Evolutionary conservation across 2,888 invertebrate genomes (phyloP).

Genomic region (Macaria notata): DNA sequence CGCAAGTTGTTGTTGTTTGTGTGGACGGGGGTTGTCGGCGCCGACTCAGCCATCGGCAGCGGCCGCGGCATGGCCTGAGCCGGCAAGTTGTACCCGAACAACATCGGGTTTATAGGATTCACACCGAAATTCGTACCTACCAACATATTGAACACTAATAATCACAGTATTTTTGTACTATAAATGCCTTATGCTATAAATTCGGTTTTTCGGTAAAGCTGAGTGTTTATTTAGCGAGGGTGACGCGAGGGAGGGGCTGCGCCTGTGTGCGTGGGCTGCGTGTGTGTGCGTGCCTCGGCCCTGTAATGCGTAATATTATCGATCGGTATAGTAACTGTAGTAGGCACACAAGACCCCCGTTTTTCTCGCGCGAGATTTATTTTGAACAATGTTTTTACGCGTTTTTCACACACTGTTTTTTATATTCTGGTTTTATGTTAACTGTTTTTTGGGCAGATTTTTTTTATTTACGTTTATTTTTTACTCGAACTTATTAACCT

Average conservation of each 20-base stretch:
- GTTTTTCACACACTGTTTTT: conserved; percentile 35
- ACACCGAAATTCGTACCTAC: conserved; percentile 67
- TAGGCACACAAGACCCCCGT: conserved; percentile 56
- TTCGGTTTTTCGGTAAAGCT: conserved; percentile 79
- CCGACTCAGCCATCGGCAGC: conserved; percentile 53
- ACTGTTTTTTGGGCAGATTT: conserved; percentile 22
- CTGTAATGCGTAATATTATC: conserved; percentile 82
- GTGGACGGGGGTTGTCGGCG: conserved; percentile 73
- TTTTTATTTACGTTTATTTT: conserved; percentile 19
- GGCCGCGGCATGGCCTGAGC: conserved; percentile 29
- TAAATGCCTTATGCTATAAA: conserved; percentile 70
- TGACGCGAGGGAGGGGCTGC: conserved; percentile 52
- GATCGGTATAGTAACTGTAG: conserved; percentile 77
- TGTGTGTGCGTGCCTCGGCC: conserved; percentile 59
- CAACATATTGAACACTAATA: conserved; percentile 70
- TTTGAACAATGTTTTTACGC: conserved; percentile 50
- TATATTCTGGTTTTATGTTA: conserved; percentile 32
- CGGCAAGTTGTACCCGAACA: conserved; percentile 63
- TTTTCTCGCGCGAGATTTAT: conserved; percentile 62
- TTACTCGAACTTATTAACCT: conserved; percentile 17
- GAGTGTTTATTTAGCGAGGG: conserved; percentile 57
- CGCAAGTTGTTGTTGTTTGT: conserved; percentile 35
- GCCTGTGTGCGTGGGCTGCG: conserved; percentile 44
- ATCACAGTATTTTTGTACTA: conserved; percentile 76
- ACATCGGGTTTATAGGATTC: conserved; percentile 66